phyloP scores from a whole-genome alignment of 2,888 invertebrate genomes.

The Eurytoma californica region DNA sequence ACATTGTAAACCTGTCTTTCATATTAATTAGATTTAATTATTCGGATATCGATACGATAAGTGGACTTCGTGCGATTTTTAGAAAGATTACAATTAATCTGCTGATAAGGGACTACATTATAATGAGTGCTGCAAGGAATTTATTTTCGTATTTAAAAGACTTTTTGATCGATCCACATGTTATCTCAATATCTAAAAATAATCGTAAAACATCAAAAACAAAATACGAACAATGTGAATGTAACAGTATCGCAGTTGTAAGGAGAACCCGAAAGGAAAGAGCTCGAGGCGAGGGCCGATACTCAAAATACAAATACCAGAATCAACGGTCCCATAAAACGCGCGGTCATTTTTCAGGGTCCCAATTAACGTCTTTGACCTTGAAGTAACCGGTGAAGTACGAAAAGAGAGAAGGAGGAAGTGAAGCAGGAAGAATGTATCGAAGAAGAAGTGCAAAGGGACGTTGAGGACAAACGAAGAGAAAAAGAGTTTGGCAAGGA shows the following conservation, averaged over 20 bases:
- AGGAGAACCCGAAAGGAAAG: background rate
- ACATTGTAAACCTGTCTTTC: background rate
- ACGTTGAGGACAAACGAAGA: slow-evolving; percentile 4
- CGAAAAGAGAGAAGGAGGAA: background rate
- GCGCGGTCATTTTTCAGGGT: slow-evolving; percentile 26
- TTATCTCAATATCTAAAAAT: background rate
- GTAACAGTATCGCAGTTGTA: background rate
- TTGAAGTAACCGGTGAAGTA: slow-evolving; percentile 46
- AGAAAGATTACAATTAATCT: slow-evolving; percentile 14
- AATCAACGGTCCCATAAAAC: slow-evolving; percentile 45
- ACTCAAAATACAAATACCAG: slow-evolving; percentile 28
- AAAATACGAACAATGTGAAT: background rate
- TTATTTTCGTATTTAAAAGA: slow-evolving; percentile 12
- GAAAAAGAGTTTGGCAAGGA: background rate
- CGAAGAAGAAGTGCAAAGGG: background rate
- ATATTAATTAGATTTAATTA: slow-evolving; percentile 30
- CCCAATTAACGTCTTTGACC: slow-evolving; percentile 34
- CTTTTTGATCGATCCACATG: background rate
- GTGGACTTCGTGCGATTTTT: slow-evolving; percentile 11
- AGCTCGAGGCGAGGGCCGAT: background rate
- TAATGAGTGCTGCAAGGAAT: background rate
- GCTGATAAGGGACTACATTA: background rate
- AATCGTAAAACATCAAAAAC: background rate
- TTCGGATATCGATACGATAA: slow-evolving; percentile 11
- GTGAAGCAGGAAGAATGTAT: background rate